These are phyloP conservation scores for Glyphotaelius pellucidus DNA, from an alignment of 2,888 invertebrate genomes.

Conservation along the genomic window DNA sequence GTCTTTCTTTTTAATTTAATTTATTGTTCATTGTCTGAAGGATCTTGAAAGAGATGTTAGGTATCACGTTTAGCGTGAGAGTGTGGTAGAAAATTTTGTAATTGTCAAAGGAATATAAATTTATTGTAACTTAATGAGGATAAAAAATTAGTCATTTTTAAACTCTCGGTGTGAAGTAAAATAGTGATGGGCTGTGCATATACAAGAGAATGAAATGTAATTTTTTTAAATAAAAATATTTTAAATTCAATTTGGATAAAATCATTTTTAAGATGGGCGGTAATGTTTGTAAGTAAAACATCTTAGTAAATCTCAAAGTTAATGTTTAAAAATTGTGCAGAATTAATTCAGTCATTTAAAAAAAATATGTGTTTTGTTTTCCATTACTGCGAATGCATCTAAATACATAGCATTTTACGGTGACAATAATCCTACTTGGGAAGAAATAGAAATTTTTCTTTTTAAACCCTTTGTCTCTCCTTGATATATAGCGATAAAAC, in stretches of 20 bases:
- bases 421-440: neutral
- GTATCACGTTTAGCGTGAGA: neutral
- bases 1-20: neutral
- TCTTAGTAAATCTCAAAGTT: neutral
- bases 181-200: neutral
- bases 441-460: neutral
- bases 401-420: neutral
- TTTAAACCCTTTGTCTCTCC: too few species aligned
- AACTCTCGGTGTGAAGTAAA: slow-evolving; percentile 17
- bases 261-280: neutral
- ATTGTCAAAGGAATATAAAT: neutral
- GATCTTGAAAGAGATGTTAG: slow-evolving; percentile 5
- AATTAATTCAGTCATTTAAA: neutral
- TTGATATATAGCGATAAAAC: neutral
- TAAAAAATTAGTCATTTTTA: neutral
- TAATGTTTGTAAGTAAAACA: slow-evolving; percentile 6
- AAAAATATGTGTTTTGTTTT: neutral
- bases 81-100: slow-evolving; percentile 10
- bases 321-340: neutral
- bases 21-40: neutral
- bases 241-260: neutral
- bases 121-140: neutral
- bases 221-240: neutral
- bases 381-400: neutral
- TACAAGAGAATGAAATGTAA: neutral